A percentile compares a stretch with the other conserved stretches of the same genome.
Evolutionary conservation across 2,113 vertebrate genomes (phyloP).

Genomic region (Nerophis ophidion): DNA sequence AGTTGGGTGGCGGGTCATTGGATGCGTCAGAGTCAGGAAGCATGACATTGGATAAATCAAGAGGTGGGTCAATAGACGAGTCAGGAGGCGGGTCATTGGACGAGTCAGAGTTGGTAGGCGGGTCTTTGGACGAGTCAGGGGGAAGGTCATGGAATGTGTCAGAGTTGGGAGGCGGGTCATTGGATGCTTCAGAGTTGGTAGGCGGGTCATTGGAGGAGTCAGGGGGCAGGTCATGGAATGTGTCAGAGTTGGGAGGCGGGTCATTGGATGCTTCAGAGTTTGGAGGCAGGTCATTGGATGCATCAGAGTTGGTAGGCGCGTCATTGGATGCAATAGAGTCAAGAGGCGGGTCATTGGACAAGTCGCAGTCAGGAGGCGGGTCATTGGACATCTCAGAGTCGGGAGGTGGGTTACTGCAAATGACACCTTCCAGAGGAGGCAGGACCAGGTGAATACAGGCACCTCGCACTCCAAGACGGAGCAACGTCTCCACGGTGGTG

Average conservation of each 20-base stretch:
- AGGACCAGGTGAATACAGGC: conserved; percentile 75
- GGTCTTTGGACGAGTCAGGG: background rate
- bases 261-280: too few relatives aligned
- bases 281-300: too few relatives aligned
- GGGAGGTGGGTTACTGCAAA: too few relatives aligned
- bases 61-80: background rate
- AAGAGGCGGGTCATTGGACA: too few relatives aligned
- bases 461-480: conserved; percentile 74
- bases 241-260: too few relatives aligned
- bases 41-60: background rate
- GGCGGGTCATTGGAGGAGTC: too few relatives aligned
- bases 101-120: background rate
- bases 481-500: conserved; percentile 72
- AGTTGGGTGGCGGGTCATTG: too few relatives aligned
- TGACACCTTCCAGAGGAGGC: conserved; percentile 36
- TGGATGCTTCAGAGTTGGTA: background rate
- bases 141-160: background rate
- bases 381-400: too few relatives aligned
- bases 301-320: too few relatives aligned
- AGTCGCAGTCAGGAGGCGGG: background rate
- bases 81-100: background rate
- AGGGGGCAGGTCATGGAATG: too few relatives aligned
- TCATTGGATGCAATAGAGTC: too few relatives aligned
- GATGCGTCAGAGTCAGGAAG: background rate
- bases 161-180: too few relatives aligned